These are phyloP conservation scores for Cyaniris semiargus DNA, from an alignment of 2,888 invertebrate species.

Conservation along the genomic window DNA sequence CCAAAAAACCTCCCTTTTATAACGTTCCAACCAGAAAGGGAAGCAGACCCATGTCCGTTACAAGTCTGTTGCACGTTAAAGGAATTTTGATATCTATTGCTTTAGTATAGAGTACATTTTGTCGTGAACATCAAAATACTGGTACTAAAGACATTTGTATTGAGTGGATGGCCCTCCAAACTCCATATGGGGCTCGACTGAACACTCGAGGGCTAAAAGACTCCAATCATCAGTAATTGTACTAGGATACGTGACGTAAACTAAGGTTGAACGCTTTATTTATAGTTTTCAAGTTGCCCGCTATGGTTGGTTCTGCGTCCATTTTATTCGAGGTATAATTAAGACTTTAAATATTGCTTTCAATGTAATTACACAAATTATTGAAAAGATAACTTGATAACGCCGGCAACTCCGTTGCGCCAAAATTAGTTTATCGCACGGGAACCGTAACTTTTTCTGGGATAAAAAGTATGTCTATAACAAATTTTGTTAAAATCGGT, in stretches of 20 bases:
- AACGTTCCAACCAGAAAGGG: not conserved
- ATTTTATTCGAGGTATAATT: too few relatives aligned
- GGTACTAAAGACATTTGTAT: constrained; percentile 38
- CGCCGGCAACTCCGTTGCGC: too few relatives aligned
- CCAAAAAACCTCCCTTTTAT: not conserved
- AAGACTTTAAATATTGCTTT: too few relatives aligned
- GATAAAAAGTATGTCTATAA: too few relatives aligned
- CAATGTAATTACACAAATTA: too few relatives aligned
- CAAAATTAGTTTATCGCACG: too few relatives aligned
- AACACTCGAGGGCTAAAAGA: constrained; percentile 34
- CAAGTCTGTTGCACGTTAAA: not conserved
- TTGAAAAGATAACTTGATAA: too few relatives aligned
- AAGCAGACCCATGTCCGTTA: constrained; percentile 9
- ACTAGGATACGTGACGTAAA: constrained; percentile 30
- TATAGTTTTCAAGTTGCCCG: not conserved
- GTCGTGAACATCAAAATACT: not conserved
- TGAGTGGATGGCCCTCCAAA: constrained; percentile 36
- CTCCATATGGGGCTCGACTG: constrained; percentile 33
- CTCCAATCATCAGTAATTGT: constrained; percentile 34
- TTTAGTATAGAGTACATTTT: not conserved
- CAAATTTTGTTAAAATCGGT: too few relatives aligned
- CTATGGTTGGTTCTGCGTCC: too few relatives aligned
- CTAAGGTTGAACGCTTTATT: not conserved
- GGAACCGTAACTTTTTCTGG: too few relatives aligned
- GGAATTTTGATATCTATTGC: not conserved